Conservation (phyloP, 2,113 vertebrate genomes). For the Stegostoma tigrinum region DNA sequence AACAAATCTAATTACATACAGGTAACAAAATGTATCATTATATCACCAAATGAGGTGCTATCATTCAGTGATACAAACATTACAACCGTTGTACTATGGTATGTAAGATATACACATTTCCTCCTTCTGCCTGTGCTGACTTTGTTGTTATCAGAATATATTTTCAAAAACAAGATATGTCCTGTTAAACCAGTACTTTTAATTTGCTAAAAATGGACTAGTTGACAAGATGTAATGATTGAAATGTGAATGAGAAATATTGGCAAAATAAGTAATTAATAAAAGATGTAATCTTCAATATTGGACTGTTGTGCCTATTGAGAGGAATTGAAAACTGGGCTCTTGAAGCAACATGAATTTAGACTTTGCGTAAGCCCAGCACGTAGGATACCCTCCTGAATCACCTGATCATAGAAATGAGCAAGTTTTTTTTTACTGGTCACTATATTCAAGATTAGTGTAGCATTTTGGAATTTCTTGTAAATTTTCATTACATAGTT, state of each 20-base stretch:
- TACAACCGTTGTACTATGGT: not conserved
- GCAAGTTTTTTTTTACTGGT: constrained; percentile 20
- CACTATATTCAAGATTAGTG: not conserved
- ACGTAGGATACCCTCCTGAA: not conserved
- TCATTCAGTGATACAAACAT: not conserved
- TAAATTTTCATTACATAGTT: not conserved
- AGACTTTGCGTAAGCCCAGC: not conserved
- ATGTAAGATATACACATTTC: not conserved
- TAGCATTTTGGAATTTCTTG: not conserved
- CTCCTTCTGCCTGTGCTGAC: not conserved
- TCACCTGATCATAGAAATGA: not conserved
- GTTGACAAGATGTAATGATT: not conserved
- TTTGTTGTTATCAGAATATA: not conserved
- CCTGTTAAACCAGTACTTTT: not conserved
- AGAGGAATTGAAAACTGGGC: not conserved
- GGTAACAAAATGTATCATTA: not conserved
- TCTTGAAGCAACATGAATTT: not conserved
- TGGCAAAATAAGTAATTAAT: not conserved
- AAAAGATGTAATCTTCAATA: not conserved
- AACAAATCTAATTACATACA: constrained; percentile 18
- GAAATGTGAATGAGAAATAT: not conserved
- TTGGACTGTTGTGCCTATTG: not conserved
- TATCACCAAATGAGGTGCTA: not conserved
- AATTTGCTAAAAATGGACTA: not conserved
- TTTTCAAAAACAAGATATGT: constrained; percentile 20